These are phyloP conservation scores for Danio aesculapii DNA, from an alignment of 2,797 vertebrate species.

Conservation along the genomic window DNA sequence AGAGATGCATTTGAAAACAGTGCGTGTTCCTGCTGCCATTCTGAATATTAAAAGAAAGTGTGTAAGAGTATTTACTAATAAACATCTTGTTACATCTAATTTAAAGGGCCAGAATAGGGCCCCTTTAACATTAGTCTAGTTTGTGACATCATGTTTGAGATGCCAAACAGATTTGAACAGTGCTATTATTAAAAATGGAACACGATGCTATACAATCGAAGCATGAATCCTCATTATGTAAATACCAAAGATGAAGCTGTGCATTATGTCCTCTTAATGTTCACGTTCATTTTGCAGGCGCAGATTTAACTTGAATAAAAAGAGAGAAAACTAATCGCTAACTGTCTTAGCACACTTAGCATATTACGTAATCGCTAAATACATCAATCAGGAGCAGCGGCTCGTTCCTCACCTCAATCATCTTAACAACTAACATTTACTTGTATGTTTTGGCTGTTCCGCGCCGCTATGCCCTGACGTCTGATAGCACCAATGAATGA, in stretches of 20 bases:
- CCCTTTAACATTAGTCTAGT: no score
- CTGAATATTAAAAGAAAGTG: no score
- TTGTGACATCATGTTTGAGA: no score
- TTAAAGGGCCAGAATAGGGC: no score
- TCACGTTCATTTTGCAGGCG: neutral
- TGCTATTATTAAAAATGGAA: no score
- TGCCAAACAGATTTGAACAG: no score
- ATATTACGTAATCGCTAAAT: neutral
- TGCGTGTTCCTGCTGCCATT: no score
- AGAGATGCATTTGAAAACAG: no score
- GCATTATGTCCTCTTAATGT: neutral
- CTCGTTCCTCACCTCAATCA: conserved; percentile 20
- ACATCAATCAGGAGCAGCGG: neutral
- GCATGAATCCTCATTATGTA: neutral
- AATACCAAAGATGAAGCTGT: neutral
- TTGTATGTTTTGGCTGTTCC: conserved; percentile 25
- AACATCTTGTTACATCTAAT: no score
- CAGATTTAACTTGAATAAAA: neutral
- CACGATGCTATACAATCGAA: neutral
- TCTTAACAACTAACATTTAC: conserved; percentile 22
- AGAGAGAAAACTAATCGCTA: neutral
- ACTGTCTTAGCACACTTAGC: neutral
- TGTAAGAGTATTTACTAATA: no score
- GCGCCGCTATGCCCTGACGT: neutral
- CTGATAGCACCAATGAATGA: conserved; percentile 13